Evolutionary conservation across 2,888 invertebrate genomes (phyloP).

Genomic region (Oscheius onirici): DNA sequence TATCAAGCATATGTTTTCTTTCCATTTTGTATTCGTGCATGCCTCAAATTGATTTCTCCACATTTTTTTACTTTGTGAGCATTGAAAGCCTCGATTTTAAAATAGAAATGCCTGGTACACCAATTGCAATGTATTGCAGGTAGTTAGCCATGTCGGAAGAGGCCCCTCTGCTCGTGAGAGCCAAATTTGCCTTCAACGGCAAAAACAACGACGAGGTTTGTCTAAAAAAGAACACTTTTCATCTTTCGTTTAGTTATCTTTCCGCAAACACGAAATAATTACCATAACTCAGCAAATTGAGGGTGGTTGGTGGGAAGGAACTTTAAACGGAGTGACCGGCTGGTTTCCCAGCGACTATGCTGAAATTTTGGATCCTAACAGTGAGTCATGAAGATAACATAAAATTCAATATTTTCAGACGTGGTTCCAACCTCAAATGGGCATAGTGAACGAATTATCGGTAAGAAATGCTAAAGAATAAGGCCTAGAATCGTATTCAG

Average conservation of each 20-base stretch:
- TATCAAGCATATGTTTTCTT: no score
- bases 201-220: conserved; percentile 94
- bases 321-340: conserved; percentile 75
- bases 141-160: conserved; percentile 19
- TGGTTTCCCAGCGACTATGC: conserved; percentile 69
- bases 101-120: no score
- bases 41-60: neutral
- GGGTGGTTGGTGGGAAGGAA: conserved; percentile 99
- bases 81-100: neutral
- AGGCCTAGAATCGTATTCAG: neutral
- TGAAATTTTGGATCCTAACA: conserved; percentile 49
- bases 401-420: neutral
- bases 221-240: neutral
- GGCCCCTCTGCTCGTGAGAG: conserved; percentile 74
- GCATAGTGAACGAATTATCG: neutral
- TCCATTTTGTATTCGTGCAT: no score
- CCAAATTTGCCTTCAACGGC: conserved; percentile 91
- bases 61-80: neutral
- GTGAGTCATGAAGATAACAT: conserved; percentile 25
- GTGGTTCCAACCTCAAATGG: conserved; percentile 9
- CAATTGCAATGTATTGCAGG: no score
- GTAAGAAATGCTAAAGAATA: neutral
- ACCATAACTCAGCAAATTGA: conserved; percentile 88
- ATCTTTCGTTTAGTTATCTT: conserved; percentile 81
- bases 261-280: conserved; percentile 93